phyloP scores from a whole-genome alignment of 2,797 vertebrate genomes.

The Uromys caudimaculatus region DNA sequence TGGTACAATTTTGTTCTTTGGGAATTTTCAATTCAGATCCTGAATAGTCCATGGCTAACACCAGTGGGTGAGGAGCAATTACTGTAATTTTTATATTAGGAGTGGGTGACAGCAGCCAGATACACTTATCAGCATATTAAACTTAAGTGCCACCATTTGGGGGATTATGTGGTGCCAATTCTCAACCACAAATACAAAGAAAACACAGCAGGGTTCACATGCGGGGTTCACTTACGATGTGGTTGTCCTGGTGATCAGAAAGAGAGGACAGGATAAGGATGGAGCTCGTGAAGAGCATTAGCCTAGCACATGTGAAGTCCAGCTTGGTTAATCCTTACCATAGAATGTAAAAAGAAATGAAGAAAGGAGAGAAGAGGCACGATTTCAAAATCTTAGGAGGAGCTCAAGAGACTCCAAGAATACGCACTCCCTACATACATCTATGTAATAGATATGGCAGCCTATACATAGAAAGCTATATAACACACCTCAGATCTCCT shows the following conservation, averaged over 20 bases:
- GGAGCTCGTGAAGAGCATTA: not conserved
- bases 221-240: not conserved
- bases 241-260: not conserved
- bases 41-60: not conserved
- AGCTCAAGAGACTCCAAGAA: not conserved
- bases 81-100: slow-evolving; percentile 48
- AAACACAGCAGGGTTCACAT: not conserved
- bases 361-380: slow-evolving; percentile 16
- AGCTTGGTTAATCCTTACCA: not conserved
- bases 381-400: not conserved
- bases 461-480: not conserved
- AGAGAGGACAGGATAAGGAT: not conserved
- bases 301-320: not conserved
- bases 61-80: not conserved
- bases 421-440: not conserved
- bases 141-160: slow-evolving; percentile 60
- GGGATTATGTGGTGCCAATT: slow-evolving; percentile 3
- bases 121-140: slow-evolving; percentile 27
- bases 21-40: slow-evolving; percentile 36
- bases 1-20: slow-evolving; percentile 35
- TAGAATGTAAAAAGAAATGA: not conserved
- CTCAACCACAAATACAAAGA: slow-evolving; percentile 61
- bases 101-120: slow-evolving; percentile 9
- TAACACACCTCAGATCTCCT: not conserved
- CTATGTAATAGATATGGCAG: not conserved